Evolutionary conservation across 1,140 invertebrate species (phyloP).

Genomic region (Pissodes strobi): DNA sequence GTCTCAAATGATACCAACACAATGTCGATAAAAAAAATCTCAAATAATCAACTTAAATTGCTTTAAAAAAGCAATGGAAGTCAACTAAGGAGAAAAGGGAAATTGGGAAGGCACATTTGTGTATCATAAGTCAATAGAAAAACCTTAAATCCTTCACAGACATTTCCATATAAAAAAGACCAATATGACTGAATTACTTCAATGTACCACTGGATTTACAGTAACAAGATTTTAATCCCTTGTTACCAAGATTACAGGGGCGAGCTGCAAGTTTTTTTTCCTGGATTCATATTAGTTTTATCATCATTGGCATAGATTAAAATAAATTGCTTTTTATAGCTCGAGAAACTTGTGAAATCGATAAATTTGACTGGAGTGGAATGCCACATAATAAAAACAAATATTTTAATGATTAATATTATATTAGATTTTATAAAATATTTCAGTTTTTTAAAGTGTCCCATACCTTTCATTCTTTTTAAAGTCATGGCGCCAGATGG

Average conservation of each 20-base stretch:
- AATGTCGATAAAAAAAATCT: no score
- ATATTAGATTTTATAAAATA: neutral
- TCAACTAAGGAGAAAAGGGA: no score
- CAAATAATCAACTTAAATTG: no score
- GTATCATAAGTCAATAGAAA: neutral
- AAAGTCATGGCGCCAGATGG: no score
- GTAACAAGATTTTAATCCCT: constrained; percentile 20
- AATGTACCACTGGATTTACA: constrained; percentile 25
- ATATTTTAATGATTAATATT: no score
- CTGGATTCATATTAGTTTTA: constrained; percentile 12
- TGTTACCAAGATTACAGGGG: constrained; percentile 28
- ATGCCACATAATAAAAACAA: no score
- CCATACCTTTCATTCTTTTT: neutral
- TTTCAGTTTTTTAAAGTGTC: neutral
- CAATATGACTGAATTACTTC: neutral
- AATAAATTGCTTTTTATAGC: no score
- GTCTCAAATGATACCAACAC: no score
- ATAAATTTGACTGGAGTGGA: no score
- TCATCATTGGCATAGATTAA: constrained; percentile 17
- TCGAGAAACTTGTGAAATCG: no score
- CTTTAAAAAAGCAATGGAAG: no score
- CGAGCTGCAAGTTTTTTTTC: constrained; percentile 18
- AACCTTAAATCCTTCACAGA: neutral
- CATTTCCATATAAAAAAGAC: neutral
- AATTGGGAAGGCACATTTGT: no score